Conservation (phyloP, 2,888 invertebrate species). For the Campoplex capitator region DNA sequence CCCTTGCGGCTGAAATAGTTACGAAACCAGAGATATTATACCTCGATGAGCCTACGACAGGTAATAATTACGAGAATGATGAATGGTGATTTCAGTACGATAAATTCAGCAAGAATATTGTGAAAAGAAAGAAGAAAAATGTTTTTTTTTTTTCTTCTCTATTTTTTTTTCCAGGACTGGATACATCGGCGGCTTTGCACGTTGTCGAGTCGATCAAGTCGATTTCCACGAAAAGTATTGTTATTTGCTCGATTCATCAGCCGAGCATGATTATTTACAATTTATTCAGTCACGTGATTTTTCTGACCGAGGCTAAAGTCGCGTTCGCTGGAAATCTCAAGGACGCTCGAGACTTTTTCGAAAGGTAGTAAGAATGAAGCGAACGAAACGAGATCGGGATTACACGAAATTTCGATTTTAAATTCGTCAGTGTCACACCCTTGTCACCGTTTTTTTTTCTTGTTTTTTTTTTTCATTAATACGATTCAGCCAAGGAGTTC, state of each 20-base stretch:
- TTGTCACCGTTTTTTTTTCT: neutral
- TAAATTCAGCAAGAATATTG: neutral
- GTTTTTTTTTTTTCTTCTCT: neutral
- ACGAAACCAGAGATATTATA: slow-evolving; percentile 73
- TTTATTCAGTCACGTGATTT: slow-evolving; percentile 84
- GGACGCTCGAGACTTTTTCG: slow-evolving; percentile 72
- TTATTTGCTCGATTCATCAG: slow-evolving; percentile 87
- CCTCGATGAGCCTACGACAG: slow-evolving; percentile 77
- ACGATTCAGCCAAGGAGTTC: slow-evolving; percentile 73
- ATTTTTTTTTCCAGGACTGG: slow-evolving; percentile 83
- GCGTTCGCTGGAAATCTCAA: slow-evolving; percentile 81
- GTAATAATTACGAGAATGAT: slow-evolving; percentile 59
- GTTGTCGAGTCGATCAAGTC: slow-evolving; percentile 84
- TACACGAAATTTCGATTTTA: neutral
- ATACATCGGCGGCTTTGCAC: slow-evolving; percentile 87
- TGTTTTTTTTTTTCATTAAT: neutral
- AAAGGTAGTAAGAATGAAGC: slow-evolving; percentile 73
- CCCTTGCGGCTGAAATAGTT: slow-evolving; percentile 85
- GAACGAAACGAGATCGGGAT: neutral
- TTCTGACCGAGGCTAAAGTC: slow-evolving; percentile 86
- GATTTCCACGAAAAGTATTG: slow-evolving; percentile 83
- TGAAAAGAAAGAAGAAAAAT: neutral
- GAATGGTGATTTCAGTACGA: neutral
- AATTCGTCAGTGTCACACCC: neutral
- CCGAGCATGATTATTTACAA: slow-evolving; percentile 86